A percentile compares a stretch with the other conserved stretches of the same genome.
These are phyloP conservation scores for Junco hyemalis DNA, from an alignment of 2,113 vertebrate species.

Conservation along the genomic window DNA sequence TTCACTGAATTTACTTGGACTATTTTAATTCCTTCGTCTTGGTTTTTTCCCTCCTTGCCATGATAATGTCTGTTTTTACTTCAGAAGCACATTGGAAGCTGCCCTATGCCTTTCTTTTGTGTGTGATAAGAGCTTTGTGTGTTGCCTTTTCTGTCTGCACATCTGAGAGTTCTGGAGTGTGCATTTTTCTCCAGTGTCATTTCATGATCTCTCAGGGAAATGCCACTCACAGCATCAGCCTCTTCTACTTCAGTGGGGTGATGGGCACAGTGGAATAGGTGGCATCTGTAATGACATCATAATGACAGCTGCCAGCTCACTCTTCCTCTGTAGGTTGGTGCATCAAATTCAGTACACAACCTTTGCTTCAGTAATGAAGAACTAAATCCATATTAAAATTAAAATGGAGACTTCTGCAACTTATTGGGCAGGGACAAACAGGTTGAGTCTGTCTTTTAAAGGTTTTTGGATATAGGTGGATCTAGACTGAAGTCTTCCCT, in stretches of 20 bases:
- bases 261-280: neutral
- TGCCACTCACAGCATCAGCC: neutral
- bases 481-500: neutral
- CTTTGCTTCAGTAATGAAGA: neutral
- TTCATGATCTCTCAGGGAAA: neutral
- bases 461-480: neutral
- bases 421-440: neutral
- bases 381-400: neutral
- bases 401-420: neutral
- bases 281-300: neutral
- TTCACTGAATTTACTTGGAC: neutral
- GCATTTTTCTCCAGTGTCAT: neutral
- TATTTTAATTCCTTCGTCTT: neutral
- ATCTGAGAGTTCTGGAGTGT: neutral
- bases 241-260: neutral
- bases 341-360: neutral
- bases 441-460: neutral
- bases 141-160: neutral
- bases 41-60: neutral
- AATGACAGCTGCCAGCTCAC: neutral
- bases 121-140: accelerated
- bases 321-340: neutral
- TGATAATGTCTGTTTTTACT: neutral
- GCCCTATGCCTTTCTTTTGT: neutral
- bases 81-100: neutral